Evolutionary conservation across 2,888 invertebrate genomes (phyloP), one percentile per base, ranked within the genome.

Genomic region (Pegoplata infirma): DNA sequence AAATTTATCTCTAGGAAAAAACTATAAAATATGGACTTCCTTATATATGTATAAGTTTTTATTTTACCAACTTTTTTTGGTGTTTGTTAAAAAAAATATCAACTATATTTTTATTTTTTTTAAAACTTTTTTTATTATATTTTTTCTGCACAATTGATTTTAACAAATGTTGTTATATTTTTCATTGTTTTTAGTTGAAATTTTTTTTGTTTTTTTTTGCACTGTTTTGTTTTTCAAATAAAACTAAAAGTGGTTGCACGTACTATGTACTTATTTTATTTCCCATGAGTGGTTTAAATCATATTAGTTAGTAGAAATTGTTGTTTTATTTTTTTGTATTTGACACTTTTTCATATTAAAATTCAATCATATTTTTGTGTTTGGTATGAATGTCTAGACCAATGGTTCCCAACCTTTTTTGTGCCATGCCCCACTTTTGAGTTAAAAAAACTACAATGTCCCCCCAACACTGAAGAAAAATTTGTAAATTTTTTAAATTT

Each of bases 101-200:
- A 32, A 8, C 49, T 5, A 28, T 6, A 71, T 71, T 69, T 63
- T 59, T 66, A 61, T 75, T 47, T 55, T 47, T 61, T 49, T 16
- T 14, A 40, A 12, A 12, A 21, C 23, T 51, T 59, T 28, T 73
- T 74, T 59, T 66, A 49, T 6, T 17, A 8, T 53, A 40, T 40
- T 40, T 69, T 64, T 69, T 79, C 66, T 71, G 59, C 71, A 72
- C 79, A 79, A 75, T 67, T 79, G 67, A 67, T 72, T 79, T 67
- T 40, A 64, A 72, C 71, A 79, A 79, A 79, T 79, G 63, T 58
- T 64, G 61, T 77, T 71, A 63, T 67, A 79, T 71, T 75, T 74
- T 55, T 75, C 79, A 79, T 63, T 74, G 66, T 61, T 66, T 68
- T 32, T 53, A 49, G 51, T 12, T 49, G 17, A n/a, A n/a, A 16